Conservation (phyloP, 2,113 vertebrate species). For the Pholis gunnellus region DNA sequence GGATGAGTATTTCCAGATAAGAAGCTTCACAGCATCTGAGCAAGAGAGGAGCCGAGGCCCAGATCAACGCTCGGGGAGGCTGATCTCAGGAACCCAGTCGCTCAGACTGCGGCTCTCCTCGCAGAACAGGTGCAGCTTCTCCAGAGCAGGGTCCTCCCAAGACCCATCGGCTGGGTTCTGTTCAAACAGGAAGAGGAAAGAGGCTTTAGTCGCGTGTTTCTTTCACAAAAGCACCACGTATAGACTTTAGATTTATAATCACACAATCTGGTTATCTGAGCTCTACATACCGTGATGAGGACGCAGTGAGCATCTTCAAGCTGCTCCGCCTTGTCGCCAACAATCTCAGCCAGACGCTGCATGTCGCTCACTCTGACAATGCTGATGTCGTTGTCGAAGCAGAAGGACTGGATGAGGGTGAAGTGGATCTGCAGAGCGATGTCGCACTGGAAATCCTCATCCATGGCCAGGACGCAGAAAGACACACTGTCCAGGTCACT, state of each 20-base stretch:
- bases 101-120: conserved; percentile 83
- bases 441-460: conserved; percentile 78
- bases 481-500: conserved; percentile 85
- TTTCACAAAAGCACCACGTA: neutral
- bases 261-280: rapidly evolving
- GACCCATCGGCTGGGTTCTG: conserved; percentile 83
- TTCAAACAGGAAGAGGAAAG: conserved; percentile 3
- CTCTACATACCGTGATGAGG: conserved; percentile 83
- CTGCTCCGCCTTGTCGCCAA: conserved; percentile 74
- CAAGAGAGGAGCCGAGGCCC: conserved; percentile 47
- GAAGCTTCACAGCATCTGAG: conserved; percentile 69
- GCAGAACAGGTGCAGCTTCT: conserved; percentile 87
- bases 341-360: conserved; percentile 79
- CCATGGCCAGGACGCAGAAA: conserved; percentile 81
- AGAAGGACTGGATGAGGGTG: conserved; percentile 88
- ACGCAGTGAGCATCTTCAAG: conserved; percentile 84
- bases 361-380: conserved; percentile 84
- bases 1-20: conserved; percentile 78
- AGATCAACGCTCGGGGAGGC: conserved; percentile 82
- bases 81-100: conserved; percentile 87
- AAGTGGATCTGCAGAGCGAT: conserved; percentile 87
- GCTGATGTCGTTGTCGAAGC: conserved; percentile 88
- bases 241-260: rapidly evolving
- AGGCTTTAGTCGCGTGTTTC: neutral
- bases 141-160: conserved; percentile 85